A percentile compares a stretch with the other conserved stretches of the same genome.
Evolutionary conservation across 2,888 invertebrate species (phyloP).

Genomic region (Limnephilus auricula): DNA sequence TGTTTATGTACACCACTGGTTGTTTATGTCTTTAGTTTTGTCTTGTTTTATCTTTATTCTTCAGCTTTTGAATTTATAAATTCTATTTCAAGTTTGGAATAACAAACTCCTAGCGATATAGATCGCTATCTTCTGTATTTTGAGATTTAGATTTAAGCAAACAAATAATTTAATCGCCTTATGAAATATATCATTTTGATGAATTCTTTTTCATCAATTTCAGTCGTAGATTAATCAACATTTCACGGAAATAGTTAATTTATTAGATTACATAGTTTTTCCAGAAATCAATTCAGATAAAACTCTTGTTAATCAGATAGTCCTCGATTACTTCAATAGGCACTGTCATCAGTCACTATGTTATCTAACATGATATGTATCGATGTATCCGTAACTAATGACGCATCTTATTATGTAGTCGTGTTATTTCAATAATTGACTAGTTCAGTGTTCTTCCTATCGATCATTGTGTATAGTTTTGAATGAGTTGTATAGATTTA

Average conservation of each 20-base stretch:
- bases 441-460: neutral
- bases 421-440: neutral
- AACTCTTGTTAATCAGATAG: neutral
- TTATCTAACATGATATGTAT: neutral
- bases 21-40: conserved; percentile 37
- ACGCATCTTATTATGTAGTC: neutral
- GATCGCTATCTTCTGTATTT: neutral
- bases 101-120: neutral
- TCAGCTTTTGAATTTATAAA: conserved; percentile 11
- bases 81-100: conserved; percentile 17
- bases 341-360: neutral
- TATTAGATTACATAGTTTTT: neutral
- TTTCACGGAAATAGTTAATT: neutral
- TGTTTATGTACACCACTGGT: conserved; percentile 40
- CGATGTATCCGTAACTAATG: neutral
- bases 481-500: too few species aligned
- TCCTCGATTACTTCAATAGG: neutral
- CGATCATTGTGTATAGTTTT: neutral
- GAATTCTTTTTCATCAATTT: neutral
- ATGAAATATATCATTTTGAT: neutral
- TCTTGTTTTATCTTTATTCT: conserved; percentile 5
- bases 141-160: neutral
- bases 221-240: neutral
- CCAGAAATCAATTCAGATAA: neutral
- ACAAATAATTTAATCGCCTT: too few species aligned